Conservation (phyloP, 2,113 vertebrate species). For the Cyphomyrus plagiostoma region DNA sequence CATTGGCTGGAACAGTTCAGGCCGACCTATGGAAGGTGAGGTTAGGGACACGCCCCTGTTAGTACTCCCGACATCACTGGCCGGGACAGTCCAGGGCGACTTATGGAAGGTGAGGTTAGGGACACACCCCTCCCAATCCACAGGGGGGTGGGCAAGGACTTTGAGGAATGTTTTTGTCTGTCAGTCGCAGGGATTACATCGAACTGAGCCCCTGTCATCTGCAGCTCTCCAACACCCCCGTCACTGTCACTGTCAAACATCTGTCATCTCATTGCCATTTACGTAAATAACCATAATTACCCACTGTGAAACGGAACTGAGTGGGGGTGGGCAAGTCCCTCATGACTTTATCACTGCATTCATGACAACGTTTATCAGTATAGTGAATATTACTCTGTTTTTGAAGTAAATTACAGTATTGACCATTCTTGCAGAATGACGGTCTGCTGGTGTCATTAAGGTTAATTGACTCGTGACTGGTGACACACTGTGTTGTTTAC, state of each 20-base stretch:
- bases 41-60: neutral
- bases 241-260: neutral
- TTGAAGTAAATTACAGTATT: neutral
- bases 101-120: slow-evolving; percentile 44
- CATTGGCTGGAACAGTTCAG: slow-evolving; percentile 77
- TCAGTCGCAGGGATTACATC: neutral
- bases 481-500: neutral
- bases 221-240: neutral
- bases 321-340: neutral
- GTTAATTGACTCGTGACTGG: neutral
- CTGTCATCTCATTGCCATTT: neutral
- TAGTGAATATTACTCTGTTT: neutral
- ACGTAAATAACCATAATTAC: neutral
- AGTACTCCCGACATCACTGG: slow-evolving; percentile 71
- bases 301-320: neutral
- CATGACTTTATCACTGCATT: neutral
- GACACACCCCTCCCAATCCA: neutral
- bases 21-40: slow-evolving; percentile 60
- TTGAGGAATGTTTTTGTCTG: neutral
- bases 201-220: neutral
- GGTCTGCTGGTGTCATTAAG: neutral
- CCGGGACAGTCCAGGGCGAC: slow-evolving; percentile 80
- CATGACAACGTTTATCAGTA: neutral
- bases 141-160: neutral
- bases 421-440: neutral